These are phyloP conservation scores for Pempheris klunzingeri DNA, from an alignment of 2,797 vertebrate genomes.

Conservation along the genomic window DNA sequence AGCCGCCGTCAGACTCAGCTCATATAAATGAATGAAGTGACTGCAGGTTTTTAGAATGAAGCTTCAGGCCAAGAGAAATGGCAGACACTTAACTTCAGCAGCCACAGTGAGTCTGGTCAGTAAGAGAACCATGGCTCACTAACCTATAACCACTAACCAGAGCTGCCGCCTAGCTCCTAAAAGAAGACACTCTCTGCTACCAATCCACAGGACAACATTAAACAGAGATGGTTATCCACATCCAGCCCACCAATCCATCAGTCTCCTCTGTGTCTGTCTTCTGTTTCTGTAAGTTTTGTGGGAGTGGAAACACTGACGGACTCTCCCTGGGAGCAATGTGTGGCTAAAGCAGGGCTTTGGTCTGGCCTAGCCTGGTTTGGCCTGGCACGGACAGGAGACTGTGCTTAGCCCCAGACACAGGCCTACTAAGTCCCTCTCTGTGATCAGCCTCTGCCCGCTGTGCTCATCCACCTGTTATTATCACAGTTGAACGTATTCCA, in stretches of 20 bases:
- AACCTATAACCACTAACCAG: conserved; percentile 28
- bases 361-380: conserved; percentile 48
- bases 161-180: conserved; percentile 22
- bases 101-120: conserved; percentile 12
- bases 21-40: neutral
- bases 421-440: conserved; percentile 52
- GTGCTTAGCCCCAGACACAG: conserved; percentile 52
- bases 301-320: conserved; percentile 73
- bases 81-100: neutral
- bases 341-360: conserved; percentile 33
- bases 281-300: conserved; percentile 47
- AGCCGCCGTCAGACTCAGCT: neutral
- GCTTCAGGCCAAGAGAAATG: too few relatives aligned
- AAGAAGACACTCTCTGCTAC: conserved; percentile 17
- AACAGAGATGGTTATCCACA: conserved; percentile 57
- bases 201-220: conserved; percentile 40
- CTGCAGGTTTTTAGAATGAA: neutral
- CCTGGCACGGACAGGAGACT: conserved; percentile 50
- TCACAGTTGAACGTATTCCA: conserved; percentile 70
- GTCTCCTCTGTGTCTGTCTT: conserved; percentile 59
- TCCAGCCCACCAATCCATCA: conserved; percentile 54
- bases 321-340: conserved; percentile 42
- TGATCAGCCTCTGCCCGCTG: conserved; percentile 53
- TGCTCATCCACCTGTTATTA: conserved; percentile 77
- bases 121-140: neutral